Percentiles rank a stretch among this genome's conserved stretches.
Evolutionary conservation across 1,140 invertebrate genomes (phyloP).

Genomic region (Polyergus mexicanus): DNA sequence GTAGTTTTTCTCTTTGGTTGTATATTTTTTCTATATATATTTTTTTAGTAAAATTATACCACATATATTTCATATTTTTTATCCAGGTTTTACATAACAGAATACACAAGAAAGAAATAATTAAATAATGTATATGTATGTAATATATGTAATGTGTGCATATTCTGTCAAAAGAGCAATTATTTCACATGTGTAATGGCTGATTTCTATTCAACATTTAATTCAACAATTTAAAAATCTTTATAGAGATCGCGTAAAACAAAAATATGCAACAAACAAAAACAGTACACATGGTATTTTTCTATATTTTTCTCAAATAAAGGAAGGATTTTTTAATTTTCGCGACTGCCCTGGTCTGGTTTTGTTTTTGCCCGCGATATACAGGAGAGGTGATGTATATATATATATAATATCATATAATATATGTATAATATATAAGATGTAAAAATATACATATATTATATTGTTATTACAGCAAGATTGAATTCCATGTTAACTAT

Average conservation of each 20-base stretch:
- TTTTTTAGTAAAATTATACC: background rate
- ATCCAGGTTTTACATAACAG: background rate
- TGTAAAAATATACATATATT: background rate
- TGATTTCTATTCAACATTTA: background rate
- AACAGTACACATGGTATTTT: background rate
- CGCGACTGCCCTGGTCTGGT: background rate
- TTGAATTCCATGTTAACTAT: background rate
- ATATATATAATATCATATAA: background rate
- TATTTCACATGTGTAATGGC: background rate
- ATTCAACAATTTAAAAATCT: conserved; percentile 21
- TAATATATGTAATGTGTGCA: too few relatives aligned
- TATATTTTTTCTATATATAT: background rate
- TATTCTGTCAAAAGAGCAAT: background rate
- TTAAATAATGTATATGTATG: background rate
- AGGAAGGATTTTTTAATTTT: conserved; percentile 16
- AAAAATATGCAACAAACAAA: background rate
- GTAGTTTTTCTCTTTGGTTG: background rate
- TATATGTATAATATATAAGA: background rate
- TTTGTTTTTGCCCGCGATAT: background rate
- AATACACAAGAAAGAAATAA: background rate
- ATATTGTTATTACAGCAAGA: background rate
- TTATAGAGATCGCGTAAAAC: conserved; percentile 16
- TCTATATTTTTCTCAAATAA: conserved; percentile 26
- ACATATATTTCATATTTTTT: background rate
- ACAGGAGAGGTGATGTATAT: background rate